phyloP scores from a whole-genome alignment of 2,113 vertebrate genomes.

The Silurus meridionalis region DNA sequence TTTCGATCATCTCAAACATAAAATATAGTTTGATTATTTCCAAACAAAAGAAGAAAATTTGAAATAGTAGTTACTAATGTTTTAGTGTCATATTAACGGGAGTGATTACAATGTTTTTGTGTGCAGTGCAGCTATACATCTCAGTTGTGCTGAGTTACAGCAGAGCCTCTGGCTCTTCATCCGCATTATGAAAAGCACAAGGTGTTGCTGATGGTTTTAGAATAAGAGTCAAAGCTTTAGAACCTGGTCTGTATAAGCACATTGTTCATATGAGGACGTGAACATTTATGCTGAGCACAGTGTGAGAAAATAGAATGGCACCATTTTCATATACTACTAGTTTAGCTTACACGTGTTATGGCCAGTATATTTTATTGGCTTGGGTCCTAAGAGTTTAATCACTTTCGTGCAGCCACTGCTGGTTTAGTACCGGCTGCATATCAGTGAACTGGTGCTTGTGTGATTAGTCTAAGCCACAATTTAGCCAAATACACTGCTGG shows the following conservation, averaged over 20 bases:
- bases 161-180: not conserved
- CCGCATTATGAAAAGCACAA: not conserved
- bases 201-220: not conserved
- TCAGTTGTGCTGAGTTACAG: not conserved
- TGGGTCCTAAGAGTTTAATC: not conserved
- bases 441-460: not conserved
- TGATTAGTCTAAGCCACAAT: not conserved
- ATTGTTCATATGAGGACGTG: not conserved
- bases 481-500: not conserved
- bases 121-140: not conserved
- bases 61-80: not conserved
- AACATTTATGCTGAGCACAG: not conserved
- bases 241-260: too few species aligned
- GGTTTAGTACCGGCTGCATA: not conserved
- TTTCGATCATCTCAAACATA: too few species aligned
- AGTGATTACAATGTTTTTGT: not conserved
- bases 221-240: not conserved
- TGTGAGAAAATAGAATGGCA: not conserved
- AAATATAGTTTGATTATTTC: not conserved
- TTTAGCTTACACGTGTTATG: not conserved
- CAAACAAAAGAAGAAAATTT: not conserved
- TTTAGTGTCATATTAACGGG: not conserved
- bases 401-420: not conserved
- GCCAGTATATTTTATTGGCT: not conserved
- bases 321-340: not conserved